These are phyloP conservation scores for Sabellastarte sp. DNA, from an alignment of 2,888 invertebrate genomes.

Conservation along the genomic window DNA sequence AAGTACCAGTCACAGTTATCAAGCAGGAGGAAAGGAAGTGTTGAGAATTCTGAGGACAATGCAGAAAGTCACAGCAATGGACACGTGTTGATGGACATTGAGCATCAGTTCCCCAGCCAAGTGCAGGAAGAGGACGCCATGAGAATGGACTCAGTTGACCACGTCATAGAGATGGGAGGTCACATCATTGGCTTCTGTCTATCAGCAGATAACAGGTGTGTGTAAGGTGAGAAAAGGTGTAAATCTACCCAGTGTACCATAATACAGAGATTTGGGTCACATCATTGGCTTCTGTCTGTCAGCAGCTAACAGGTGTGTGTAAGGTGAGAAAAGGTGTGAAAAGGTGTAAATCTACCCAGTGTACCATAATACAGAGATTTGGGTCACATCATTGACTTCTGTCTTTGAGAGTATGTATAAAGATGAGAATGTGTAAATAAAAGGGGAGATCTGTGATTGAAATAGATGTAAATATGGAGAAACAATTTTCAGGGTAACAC, in stretches of 20 bases:
- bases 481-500: no score
- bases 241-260: slow-evolving; percentile 72
- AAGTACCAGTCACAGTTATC: no score
- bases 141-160: slow-evolving; percentile 69
- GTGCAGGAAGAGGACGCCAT: no score
- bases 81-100: no score
- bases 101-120: no score
- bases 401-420: no score
- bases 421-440: no score
- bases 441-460: no score
- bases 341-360: slow-evolving; percentile 66
- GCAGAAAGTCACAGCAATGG: no score
- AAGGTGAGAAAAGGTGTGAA: neutral
- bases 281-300: slow-evolving; percentile 86
- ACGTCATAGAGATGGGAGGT: slow-evolving; percentile 78
- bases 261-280: slow-evolving; percentile 81
- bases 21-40: no score
- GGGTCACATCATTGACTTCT: slow-evolving; percentile 87
- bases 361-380: slow-evolving; percentile 78
- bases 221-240: neutral
- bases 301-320: slow-evolving; percentile 71
- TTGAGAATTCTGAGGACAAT: no score
- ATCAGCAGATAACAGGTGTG: slow-evolving; percentile 75
- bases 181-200: slow-evolving; percentile 85
- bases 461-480: no score